phyloP scores from a whole-genome alignment of 2,888 invertebrate genomes.

The Dimorphilus gyrociliatus region DNA sequence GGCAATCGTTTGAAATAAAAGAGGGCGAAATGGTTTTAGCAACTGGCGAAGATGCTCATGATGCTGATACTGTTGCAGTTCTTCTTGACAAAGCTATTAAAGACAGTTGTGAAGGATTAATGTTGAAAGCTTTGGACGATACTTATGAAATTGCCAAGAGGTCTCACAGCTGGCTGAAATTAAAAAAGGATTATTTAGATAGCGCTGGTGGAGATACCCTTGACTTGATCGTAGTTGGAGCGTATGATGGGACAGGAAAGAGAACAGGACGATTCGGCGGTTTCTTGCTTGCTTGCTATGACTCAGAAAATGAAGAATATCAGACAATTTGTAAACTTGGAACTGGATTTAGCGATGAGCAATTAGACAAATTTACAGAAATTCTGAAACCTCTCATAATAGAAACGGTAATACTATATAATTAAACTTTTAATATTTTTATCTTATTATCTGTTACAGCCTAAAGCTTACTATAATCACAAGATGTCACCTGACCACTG shows the following conservation, averaged over 20 bases:
- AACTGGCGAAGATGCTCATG: constrained; percentile 57
- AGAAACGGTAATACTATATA: too few species aligned
- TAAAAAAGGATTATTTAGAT: constrained; percentile 94
- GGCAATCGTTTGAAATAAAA: constrained; percentile 40
- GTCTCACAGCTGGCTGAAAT: constrained; percentile 38
- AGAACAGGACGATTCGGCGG: constrained; percentile 84
- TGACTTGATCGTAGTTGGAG: constrained; percentile 87
- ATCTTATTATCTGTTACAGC: too few species aligned
- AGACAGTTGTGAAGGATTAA: constrained; percentile 83
- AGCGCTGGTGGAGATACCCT: constrained; percentile 91
- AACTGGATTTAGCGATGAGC: constrained; percentile 84
- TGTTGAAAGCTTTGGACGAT: constrained; percentile 88
- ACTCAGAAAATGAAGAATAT: constrained; percentile 71
- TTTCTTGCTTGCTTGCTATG: constrained; percentile 82
- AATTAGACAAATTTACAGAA: constrained; percentile 57
- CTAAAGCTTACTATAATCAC: constrained; percentile 54
- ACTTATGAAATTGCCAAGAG: constrained; percentile 93
- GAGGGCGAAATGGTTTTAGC: constrained; percentile 76
- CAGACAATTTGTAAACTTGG: constrained; percentile 85
- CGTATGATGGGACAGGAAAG: constrained; percentile 77
- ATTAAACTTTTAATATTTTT: too few species aligned
- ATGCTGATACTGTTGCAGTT: constrained; percentile 76
- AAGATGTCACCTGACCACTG: constrained; percentile 35
- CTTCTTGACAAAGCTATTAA: constrained; percentile 86
- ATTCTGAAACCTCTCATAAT: constrained; percentile 60